Evolutionary conservation across 2,113 vertebrate species (phyloP).

Genomic region (Bufo bufo): DNA sequence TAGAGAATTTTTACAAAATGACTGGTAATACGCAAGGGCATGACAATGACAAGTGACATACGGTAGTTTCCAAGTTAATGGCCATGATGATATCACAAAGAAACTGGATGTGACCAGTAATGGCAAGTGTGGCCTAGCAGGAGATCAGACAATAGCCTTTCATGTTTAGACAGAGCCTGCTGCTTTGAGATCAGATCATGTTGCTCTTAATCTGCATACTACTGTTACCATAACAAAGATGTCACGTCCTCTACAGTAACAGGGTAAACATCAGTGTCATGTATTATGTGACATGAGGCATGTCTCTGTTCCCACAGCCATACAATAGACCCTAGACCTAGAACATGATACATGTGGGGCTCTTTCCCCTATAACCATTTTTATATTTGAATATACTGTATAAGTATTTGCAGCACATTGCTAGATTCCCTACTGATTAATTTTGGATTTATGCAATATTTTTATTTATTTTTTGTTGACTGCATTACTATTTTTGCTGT

Average conservation of each 20-base stretch:
- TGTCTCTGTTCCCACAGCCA: background rate
- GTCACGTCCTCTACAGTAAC: background rate
- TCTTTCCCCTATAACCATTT: no score
- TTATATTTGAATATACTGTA: no score
- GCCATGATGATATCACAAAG: background rate
- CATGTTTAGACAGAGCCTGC: background rate
- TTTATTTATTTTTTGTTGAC: no score
- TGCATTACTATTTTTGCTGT: no score
- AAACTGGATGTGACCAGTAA: constrained; percentile 13
- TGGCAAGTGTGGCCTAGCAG: background rate
- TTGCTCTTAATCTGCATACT: background rate
- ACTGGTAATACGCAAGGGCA: background rate
- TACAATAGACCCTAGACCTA: background rate
- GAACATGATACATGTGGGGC: no score
- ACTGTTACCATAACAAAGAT: constrained; percentile 19
- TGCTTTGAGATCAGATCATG: background rate
- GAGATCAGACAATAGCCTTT: background rate
- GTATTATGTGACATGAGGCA: background rate
- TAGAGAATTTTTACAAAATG: no score
- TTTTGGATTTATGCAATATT: no score
- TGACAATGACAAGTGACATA: no score
- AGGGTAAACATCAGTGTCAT: background rate
- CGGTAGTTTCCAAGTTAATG: background rate
- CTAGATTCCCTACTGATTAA: no score
- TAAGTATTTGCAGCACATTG: no score